These are phyloP conservation scores for Rhyacophila evoluta DNA, from an alignment of 2,888 invertebrate species.

Conservation along the genomic window DNA sequence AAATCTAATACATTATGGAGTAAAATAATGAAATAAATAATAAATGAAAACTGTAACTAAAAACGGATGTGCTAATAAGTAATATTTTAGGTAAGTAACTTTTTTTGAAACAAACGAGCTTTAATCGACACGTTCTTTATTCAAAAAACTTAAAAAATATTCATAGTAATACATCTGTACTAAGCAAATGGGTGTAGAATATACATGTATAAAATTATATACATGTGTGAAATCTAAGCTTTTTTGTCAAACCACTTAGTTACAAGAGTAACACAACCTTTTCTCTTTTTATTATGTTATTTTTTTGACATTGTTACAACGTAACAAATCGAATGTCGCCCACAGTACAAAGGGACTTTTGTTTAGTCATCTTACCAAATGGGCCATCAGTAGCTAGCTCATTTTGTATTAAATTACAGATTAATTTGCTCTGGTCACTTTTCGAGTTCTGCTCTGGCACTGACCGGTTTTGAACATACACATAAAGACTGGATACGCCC, in stretches of 20 bases:
- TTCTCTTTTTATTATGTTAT: constrained; percentile 19
- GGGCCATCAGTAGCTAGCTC: constrained; percentile 51
- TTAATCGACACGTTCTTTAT: too few relatives aligned
- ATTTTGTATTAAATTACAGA: constrained; percentile 54
- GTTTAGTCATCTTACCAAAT: constrained; percentile 51
- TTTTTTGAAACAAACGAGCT: too few relatives aligned
- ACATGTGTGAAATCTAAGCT: too few relatives aligned
- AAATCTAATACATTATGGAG: too few relatives aligned
- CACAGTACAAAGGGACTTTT: constrained; percentile 45
- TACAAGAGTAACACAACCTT: constrained; percentile 16
- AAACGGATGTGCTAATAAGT: too few relatives aligned
- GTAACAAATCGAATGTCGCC: constrained; percentile 53
- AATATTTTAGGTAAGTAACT: too few relatives aligned
- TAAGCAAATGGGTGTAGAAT: too few relatives aligned
- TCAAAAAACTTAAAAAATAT: too few relatives aligned
- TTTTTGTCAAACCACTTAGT: constrained; percentile 36
- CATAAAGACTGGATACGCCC: neutral
- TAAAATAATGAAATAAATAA: too few relatives aligned
- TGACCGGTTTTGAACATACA: neutral
- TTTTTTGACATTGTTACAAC: constrained; percentile 36
- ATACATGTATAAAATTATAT: too few relatives aligned
- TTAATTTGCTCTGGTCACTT: constrained; percentile 27
- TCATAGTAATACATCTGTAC: too few relatives aligned
- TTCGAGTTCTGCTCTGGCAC: neutral
- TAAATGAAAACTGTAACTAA: too few relatives aligned